phyloP scores from a whole-genome alignment of 2,797 vertebrate genomes.

The Phalanger gymnotis region DNA sequence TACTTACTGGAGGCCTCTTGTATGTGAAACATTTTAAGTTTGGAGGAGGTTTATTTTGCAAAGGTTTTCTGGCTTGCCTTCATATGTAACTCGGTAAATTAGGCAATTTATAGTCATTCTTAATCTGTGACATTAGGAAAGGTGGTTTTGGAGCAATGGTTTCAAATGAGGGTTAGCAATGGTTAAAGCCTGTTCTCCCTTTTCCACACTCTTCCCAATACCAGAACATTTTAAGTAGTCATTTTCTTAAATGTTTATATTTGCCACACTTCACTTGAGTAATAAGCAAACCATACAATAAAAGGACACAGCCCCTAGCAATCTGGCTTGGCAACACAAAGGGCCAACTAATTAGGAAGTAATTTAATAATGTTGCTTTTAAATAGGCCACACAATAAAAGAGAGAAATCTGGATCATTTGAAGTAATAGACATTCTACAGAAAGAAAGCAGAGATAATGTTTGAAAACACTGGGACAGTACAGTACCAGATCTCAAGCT shows the following conservation, averaged over 20 bases:
- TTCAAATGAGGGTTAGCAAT: constrained; percentile 51
- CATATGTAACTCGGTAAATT: neutral
- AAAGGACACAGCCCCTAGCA: constrained; percentile 52
- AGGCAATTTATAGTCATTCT: neutral
- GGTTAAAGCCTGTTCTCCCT: constrained; percentile 9
- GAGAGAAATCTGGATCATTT: constrained; percentile 37
- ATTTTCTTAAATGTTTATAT: constrained; percentile 64
- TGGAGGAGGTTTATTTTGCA: neutral
- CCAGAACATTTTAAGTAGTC: neutral
- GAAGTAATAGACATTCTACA: constrained; percentile 19
- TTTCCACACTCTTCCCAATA: constrained; percentile 18
- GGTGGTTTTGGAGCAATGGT: neutral
- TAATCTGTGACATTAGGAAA: neutral
- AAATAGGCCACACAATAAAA: constrained; percentile 31
- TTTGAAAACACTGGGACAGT: neutral
- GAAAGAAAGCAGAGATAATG: neutral
- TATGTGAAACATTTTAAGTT: constrained; percentile 17
- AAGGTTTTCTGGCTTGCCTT: constrained; percentile 14
- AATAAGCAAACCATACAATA: constrained; percentile 62
- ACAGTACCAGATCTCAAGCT: neutral
- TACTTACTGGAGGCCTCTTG: constrained; percentile 2
- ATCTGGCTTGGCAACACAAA: constrained; percentile 66
- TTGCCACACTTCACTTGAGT: constrained; percentile 56
- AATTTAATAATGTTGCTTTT: constrained; percentile 60
- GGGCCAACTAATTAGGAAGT: constrained; percentile 72